phyloP scores from a whole-genome alignment of 2,113 vertebrate species.

The Pungitius pungitius region DNA sequence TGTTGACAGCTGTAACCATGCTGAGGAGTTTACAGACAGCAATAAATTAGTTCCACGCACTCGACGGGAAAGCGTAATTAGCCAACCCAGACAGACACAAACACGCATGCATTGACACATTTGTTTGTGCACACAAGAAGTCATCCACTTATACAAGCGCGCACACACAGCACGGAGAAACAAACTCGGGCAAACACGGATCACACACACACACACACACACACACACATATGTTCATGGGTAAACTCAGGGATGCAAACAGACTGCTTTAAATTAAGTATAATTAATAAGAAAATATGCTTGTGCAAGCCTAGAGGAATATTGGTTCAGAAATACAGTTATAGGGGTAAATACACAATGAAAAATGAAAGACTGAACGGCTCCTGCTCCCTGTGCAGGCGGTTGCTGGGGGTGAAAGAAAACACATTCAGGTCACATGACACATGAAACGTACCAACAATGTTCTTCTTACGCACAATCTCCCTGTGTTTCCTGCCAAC shows the following conservation, averaged over 20 bases:
- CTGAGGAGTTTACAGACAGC: conserved; percentile 71
- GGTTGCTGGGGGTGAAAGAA: conserved; percentile 53
- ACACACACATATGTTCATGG: conserved; percentile 18
- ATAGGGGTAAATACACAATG: conserved; percentile 15
- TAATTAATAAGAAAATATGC: conserved; percentile 11
- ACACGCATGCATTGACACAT: conserved; percentile 32
- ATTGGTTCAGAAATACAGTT: conserved; percentile 25
- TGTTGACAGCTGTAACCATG: conserved; percentile 61
- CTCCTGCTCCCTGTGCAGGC: conserved; percentile 60
- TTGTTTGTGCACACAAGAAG: conserved; percentile 12
- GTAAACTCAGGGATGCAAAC: conserved; percentile 37
- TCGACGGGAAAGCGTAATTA: conserved; percentile 69
- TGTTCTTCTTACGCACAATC: conserved; percentile 43
- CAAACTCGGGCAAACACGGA: conserved; percentile 12
- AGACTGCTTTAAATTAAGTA: conserved; percentile 33
- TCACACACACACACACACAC: conserved; percentile 5
- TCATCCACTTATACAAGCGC: conserved; percentile 2
- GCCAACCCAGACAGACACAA: conserved; percentile 44
- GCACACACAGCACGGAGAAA: conserved; percentile 16
- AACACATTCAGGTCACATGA: conserved; percentile 58
- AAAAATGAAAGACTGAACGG: conserved; percentile 46
- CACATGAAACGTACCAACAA: conserved; percentile 35
- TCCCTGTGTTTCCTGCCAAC: conserved; percentile 46
- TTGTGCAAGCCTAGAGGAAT: conserved; percentile 37
- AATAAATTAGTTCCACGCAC: conserved; percentile 67